Percentiles rank a stretch among this genome's conserved stretches.
These are phyloP conservation scores for Rhizomys pruinosus DNA, from an alignment of 2,113 vertebrate species.

Conservation along the genomic window DNA sequence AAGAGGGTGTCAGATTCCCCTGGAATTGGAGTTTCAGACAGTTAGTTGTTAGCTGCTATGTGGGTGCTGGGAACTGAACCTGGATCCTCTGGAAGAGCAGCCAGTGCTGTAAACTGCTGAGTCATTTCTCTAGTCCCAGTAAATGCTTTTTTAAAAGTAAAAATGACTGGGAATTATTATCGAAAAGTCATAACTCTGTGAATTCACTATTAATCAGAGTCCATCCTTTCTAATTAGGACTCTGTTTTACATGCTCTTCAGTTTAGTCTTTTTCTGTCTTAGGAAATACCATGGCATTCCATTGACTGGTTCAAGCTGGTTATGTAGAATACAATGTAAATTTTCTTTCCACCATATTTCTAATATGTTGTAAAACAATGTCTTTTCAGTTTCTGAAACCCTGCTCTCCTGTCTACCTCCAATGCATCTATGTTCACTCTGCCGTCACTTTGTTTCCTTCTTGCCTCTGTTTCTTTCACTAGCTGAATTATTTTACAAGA, in stretches of 20 bases:
- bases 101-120: no score
- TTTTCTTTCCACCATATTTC: background rate
- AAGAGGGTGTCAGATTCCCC: no score
- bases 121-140: background rate
- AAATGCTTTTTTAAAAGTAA: slow-evolving; percentile 12
- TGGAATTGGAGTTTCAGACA: no score
- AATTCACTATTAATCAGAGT: background rate
- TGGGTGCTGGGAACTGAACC: no score
- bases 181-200: background rate
- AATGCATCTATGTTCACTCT: background rate
- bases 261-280: background rate
- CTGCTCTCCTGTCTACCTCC: background rate
- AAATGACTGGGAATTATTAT: background rate
- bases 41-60: no score
- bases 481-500: background rate
- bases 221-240: background rate
- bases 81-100: no score
- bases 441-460: background rate
- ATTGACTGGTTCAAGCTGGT: background rate
- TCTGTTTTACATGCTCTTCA: background rate
- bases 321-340: background rate
- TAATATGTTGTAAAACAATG: background rate
- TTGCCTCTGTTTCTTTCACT: background rate
- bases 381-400: background rate
- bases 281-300: background rate